Base-by-base conservation (phyloP, 2,888 invertebrate genomes). In the Drosophila mayaguana region DNA sequence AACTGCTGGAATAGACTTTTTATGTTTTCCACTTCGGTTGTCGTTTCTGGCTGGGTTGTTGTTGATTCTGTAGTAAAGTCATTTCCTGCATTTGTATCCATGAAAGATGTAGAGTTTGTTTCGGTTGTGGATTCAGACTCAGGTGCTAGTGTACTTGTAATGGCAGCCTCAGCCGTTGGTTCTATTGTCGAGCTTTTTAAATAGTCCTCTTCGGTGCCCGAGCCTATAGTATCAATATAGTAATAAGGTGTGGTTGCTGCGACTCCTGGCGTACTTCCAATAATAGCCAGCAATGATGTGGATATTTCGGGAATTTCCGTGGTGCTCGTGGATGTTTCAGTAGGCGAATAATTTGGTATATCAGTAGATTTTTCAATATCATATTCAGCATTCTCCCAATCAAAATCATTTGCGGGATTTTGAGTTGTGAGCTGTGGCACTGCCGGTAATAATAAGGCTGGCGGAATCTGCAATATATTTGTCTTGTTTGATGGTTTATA, bases 401-500 rank as follows among this genome's bases (percentile, higher is more conserved):
- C 34, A 2, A 22, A 40, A 45, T 32, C 14, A 22, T 18, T 42
- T 22, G 12, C 14, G n/a, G 51, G 20, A 14, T 9, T 2, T 28
- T 1, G 38, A n/a, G 51, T 34, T n/a, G 28, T 34, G 5, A 22
- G 11, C 28, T 38, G 18, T 9, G 53, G 45, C 45, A 36, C 6
- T 14, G 36, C 8, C 25, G 18, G 11, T n/a, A 38, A 18, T 34
- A 40, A n/a, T 28, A 1, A n/a, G 14, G 1, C 20, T 12, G 14
- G 18, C 1, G 63, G 32, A n/a, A 7, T 45, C 5, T 4, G 20
- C 11, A 6, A 20, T 2, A 25, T 48, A 16, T 25, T 45, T 43
- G 54, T 20, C 7, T 7, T 48, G 5, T 63, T 71, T 8, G 53
- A 16, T 18, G 91, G 79, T 1, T 9, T 69, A 38, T 83, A 91